Base-by-base conservation (phyloP, 2,113 vertebrate genomes). In the Amblyopsis rosae region DNA sequence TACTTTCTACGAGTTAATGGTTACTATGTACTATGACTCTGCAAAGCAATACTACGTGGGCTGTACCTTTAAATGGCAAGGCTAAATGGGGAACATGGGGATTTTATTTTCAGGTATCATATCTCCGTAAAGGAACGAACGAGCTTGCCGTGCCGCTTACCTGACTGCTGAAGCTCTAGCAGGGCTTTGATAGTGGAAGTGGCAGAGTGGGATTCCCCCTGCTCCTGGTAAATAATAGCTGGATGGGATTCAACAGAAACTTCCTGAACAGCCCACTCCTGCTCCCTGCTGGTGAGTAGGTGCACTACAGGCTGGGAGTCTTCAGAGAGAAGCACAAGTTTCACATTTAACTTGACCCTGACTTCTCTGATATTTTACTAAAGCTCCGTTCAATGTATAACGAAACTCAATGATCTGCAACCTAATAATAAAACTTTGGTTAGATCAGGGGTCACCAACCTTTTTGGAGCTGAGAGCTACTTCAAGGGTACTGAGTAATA, bases 161-260 rank as follows among this genome's bases (percentile, higher is more conserved):
- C 96, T 92, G 95, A 93, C 85, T 99, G 96, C 81, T 99, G 98
- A 72, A 98, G 94, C 86, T 99, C 98, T 86, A 99, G 88, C 45
- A 99, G 89, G 10, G 98, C 98, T 92, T 98, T 98, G 82, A 99
- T 99, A 4, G 98, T 99, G 72, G 98, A 98, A 10, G 98, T 94
- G 32, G 98, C 98, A 0, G 97, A 99, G 84, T 99, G 98, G 74
- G 96, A 94, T 89, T 98, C 96, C 82, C 92, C 94, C 68, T 97
- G 92, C 10, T 99, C 98, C 86, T 98, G 98, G 88, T 98, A 98
- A 89, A 99, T 97, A 55, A 99, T 95, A 1, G 96, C 95, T 12
- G 97, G 95, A 68, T 92, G 94, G 51, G 96, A 94, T 76, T 99
- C 98, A 88, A 99, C 94, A 1, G 96, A 90, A 54, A 98, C 95